Evolutionary conservation across 2,113 vertebrate species (phyloP).

Genomic region (Aldabrachelys gigantea): DNA sequence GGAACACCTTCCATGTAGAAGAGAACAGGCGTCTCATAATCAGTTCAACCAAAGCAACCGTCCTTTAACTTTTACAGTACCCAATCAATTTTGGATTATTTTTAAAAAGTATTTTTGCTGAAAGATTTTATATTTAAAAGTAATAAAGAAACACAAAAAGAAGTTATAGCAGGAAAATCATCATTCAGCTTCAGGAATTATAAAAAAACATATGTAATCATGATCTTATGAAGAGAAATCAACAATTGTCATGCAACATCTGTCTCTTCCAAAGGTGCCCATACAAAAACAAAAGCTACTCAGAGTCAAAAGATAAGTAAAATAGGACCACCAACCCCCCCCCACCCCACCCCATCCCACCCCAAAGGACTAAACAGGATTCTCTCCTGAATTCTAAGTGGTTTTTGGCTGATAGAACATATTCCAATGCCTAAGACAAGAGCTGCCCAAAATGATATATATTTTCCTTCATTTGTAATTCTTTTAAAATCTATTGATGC

Average conservation of each 20-base stretch:
- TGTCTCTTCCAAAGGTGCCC: conserved; percentile 28
- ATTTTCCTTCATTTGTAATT: background rate
- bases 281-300: conserved; percentile 22
- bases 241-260: conserved; percentile 60
- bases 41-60: background rate
- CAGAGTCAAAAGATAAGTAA: conserved; percentile 4
- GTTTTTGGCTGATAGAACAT: background rate
- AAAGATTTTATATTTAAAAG: background rate
- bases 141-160: conserved; percentile 18
- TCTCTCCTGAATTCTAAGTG: background rate
- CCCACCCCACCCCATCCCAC: too few relatives aligned
- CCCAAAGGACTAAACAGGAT: background rate
- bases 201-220: conserved; percentile 29
- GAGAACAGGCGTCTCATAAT: background rate
- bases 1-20: background rate
- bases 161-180: background rate
- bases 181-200: conserved; percentile 31
- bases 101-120: conserved; percentile 14
- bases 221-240: conserved; percentile 49
- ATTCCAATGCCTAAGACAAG: background rate
- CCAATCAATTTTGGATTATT: background rate
- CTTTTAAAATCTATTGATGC: background rate
- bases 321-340: conserved; percentile 7
- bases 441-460: background rate
- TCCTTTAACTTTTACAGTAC: background rate